phyloP scores from a whole-genome alignment of 92 coral and sea anemone genomes.

The Epizoanthus ramosus region DNA sequence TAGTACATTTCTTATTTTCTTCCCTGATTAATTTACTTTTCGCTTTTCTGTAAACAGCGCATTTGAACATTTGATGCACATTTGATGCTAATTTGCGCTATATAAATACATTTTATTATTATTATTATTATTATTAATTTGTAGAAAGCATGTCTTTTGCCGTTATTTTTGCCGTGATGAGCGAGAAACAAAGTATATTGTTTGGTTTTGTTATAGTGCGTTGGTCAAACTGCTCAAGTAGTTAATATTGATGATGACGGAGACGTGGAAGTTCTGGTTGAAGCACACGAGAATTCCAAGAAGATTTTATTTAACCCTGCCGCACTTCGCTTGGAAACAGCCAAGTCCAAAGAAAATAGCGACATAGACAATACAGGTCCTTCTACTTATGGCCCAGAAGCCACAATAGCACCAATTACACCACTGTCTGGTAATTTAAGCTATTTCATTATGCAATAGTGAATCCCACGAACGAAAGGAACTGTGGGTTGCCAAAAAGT shows the following conservation, averaged over 20 bases:
- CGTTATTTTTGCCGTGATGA: background rate
- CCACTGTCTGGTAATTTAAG: background rate
- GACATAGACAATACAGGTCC: background rate
- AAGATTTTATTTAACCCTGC: constrained; percentile 11
- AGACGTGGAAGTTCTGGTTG: constrained; percentile 6
- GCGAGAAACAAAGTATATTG: background rate
- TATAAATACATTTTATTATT: too few species aligned
- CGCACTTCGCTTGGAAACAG: background rate
- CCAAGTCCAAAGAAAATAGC: background rate
- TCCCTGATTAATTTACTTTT: too few species aligned
- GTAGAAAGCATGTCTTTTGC: background rate
- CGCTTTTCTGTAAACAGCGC: too few species aligned
- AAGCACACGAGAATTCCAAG: constrained; percentile 3
- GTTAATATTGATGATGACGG: constrained; percentile 3
- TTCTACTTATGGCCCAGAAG: background rate
- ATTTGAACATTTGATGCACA: too few species aligned
- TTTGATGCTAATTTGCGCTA: too few species aligned
- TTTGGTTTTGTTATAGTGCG: background rate
- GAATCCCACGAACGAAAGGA: too few species aligned
- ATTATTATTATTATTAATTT: too few species aligned
- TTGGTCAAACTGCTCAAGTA: constrained; percentile 14
- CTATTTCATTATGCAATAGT: too few species aligned
- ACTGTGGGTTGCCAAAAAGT: too few species aligned
- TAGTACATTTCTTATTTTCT: too few species aligned
- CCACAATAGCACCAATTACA: background rate